Evolutionary conservation across 2,113 vertebrate species (phyloP), one percentile per base, ranked within the genome.

Genomic region (Toxostoma redivivum): DNA sequence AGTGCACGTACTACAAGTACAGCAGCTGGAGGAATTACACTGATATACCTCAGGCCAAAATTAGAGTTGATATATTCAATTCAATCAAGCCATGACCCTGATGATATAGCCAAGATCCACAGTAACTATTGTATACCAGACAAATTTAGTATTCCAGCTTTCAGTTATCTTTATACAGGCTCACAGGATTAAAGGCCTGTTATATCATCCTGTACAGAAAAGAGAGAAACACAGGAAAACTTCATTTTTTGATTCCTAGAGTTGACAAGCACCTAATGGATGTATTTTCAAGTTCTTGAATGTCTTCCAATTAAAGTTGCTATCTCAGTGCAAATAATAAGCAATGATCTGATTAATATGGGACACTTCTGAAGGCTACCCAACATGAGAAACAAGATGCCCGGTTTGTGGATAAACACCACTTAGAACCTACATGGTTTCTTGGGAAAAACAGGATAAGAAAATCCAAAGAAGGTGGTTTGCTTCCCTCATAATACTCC

Each of bases 391-490:
- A 73, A 27, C 19, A 60, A 60, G 21, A 31, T 66, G 12, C 30
- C 33, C 7, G 1, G 5, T 66, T 87, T 71, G 5, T 76, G 7
- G 27, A 42, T 42, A 70, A 92, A 50, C 9, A 54, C 4, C 15
- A 78, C 12, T 22, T 3, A 45, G 64, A 88, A 72, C 5, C 16
- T 28, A 73, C 72, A 69, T 15, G 2, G 7, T 74, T 61, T 81
- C 27, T 57, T 45, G 10, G 22, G 22, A 37, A 56, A 72, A 76
- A 51, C 5, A 18, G 5, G 5, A 30, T 38, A 33, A 33, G 11
- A 53, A 61, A 79, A 22, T 33, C 6, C 5, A 25, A 38, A 67
- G 64, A 15, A 21, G 9, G 1, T 20, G 2, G 0, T 14, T 62
- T 66, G 30, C 14, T 64, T 38, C 16, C n/a, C 10, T 57, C 21